A percentile compares a stretch with the other conserved stretches of the same genome.
These are phyloP conservation scores for Falco punctatus DNA, from an alignment of 2,113 vertebrate genomes.

Conservation along the genomic window DNA sequence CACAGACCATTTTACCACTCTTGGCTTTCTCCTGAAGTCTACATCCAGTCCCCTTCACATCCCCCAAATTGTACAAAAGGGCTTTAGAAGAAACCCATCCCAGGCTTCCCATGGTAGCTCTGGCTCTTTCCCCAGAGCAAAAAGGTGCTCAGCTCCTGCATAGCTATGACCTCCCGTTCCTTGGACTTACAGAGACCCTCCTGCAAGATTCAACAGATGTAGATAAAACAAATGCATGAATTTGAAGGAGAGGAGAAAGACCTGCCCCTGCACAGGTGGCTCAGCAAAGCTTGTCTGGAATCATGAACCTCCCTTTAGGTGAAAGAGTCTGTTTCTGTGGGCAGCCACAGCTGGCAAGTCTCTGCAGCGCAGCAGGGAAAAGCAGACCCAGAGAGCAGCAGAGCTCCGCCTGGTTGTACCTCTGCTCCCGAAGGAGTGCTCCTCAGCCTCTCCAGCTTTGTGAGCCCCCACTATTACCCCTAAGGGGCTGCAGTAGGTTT, in stretches of 20 bases:
- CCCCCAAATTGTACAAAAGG: background rate
- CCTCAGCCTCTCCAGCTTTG: background rate
- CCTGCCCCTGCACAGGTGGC: constrained; percentile 7
- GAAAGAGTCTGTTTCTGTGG: background rate
- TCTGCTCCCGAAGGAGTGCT: background rate
- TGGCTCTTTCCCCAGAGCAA: background rate
- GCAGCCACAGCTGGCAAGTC: constrained; percentile 9
- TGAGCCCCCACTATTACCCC: background rate
- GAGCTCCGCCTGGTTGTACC: background rate
- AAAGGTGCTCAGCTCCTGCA: background rate
- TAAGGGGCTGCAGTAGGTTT: background rate
- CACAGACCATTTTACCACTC: background rate
- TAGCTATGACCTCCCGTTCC: background rate
- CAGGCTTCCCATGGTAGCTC: background rate
- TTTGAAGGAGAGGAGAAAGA: background rate
- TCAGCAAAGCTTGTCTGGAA: constrained; percentile 8
- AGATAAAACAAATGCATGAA: background rate
- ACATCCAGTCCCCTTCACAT: background rate
- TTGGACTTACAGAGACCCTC: background rate
- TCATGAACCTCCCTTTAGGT: background rate
- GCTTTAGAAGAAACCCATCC: background rate
- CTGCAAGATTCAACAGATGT: background rate
- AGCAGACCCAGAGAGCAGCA: background rate
- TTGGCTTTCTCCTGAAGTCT: background rate
- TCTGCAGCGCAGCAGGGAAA: background rate